Evolutionary conservation across 2,888 invertebrate species (phyloP).

Genomic region (Gymnoscelis rufifasciata): DNA sequence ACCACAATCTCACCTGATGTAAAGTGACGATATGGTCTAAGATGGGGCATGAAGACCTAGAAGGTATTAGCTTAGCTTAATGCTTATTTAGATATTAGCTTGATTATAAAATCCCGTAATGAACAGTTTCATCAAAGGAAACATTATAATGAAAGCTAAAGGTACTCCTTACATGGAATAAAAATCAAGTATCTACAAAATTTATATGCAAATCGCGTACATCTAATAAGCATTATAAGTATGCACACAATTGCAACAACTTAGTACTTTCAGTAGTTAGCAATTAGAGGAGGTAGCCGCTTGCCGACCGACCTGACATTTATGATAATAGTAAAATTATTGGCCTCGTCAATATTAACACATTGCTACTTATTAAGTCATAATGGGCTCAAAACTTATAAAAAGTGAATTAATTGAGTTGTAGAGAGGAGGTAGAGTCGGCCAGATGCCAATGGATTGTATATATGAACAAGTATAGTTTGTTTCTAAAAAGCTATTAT

Average conservation of each 20-base stretch:
- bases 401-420: constrained; percentile 23
- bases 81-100: no score
- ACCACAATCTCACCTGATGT: no score
- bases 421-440: no score
- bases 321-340: constrained; percentile 16
- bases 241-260: background rate
- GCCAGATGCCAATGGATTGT: background rate
- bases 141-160: no score
- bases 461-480: background rate
- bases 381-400: constrained; percentile 23
- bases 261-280: constrained; percentile 8
- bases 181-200: no score
- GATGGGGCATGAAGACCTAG: no score
- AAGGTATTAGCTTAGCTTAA: no score
- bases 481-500: no score
- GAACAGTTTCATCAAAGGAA: no score
- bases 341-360: constrained; percentile 13
- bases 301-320: constrained; percentile 10
- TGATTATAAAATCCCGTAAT: no score
- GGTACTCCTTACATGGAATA: no score
- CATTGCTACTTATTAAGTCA: constrained; percentile 33
- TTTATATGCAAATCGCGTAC: background rate
- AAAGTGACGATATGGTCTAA: no score
- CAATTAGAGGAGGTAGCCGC: constrained; percentile 7
- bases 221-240: background rate